Evolutionary conservation across 2,113 vertebrate genomes (phyloP).

Genomic region (Sinocyclocheilus grahami): DNA sequence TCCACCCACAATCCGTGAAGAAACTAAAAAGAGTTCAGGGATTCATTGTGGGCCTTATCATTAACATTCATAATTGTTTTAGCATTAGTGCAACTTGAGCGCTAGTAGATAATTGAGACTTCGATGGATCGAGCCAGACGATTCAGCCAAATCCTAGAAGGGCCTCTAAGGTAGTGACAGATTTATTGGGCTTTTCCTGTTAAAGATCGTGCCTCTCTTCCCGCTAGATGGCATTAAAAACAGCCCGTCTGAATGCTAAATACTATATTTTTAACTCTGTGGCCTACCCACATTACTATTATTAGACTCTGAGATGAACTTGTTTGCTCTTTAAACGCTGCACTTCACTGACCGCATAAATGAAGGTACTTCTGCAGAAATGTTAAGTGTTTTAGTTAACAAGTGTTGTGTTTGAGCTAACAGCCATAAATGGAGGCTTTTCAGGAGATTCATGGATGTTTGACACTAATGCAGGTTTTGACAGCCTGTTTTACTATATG

Average conservation of each 20-base stretch:
- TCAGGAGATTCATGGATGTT: not conserved
- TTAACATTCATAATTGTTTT: not conserved
- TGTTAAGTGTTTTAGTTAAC: not conserved
- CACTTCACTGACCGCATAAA: not conserved
- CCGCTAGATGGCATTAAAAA: conserved; percentile 25
- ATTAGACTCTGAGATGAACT: not conserved
- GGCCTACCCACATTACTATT: not conserved
- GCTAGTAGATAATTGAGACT: not conserved
- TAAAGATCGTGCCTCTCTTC: conserved; percentile 4
- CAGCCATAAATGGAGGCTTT: not conserved
- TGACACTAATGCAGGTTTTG: not conserved
- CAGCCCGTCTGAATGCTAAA: not conserved
- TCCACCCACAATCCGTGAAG: not conserved
- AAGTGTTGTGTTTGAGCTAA: not conserved
- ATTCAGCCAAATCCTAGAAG: conserved; percentile 6
- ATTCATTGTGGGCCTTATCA: not conserved
- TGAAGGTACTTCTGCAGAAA: not conserved
- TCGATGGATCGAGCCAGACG: not conserved
- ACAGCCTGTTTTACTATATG: too few relatives aligned
- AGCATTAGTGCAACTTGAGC: not conserved
- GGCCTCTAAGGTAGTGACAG: not conserved
- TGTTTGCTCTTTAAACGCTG: not conserved
- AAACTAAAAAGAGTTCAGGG: not conserved
- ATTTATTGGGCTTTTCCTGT: conserved; percentile 16
- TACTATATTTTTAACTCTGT: not conserved